Base-by-base conservation (phyloP, 2,888 invertebrate species). In the Epistrophe eligans region DNA sequence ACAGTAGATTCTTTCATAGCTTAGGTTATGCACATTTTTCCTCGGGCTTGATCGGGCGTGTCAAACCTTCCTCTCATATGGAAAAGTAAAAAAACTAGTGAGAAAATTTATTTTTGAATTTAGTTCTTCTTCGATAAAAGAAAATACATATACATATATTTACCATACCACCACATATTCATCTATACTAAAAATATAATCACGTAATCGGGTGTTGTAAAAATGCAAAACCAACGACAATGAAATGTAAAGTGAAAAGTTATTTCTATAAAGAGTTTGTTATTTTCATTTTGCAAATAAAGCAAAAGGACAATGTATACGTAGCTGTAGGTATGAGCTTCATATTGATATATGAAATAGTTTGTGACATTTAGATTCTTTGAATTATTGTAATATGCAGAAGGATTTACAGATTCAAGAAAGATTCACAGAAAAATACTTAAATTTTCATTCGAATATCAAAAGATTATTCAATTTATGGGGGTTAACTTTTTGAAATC, bases 151-250 rank as follows among this genome's bases (percentile, higher is more conserved):
- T 3, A 24, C 3, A 24, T 24, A 72, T 60, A 52, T 67, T 15
- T 24, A 55, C 80, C 38, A 67, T 82, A 19, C 50, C 28, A 50
- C n/a, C 1, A 66, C 1, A 66, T 24, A 73, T 79, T 79, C 64
- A 76, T 58, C 64, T 73, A 52, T 4, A 24, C 24, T 15, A 8
- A 45, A 70, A 77, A 77, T 85, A 85, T 77, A 77, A 70, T 81
- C 84, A 85, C 84, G 84, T 85, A 85, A 70, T 73, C 40, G 62
- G 45, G 73, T 77, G 77, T 57, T 77, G 77, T 81, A 77, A 77
- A 81, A 85, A 85, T 85, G 77, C 84, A 84, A 72, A 57, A 11
- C 64, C 58, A 58, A 66, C 17, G 38, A 62, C 45, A n/a, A 32
- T 1, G 10, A 50, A 67, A 50, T 35, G 7, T 40, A 19, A 62